Evolutionary conservation across 2,888 invertebrate genomes (phyloP), one percentile per base, ranked within the genome.

Genomic region (Eilema depressum): DNA sequence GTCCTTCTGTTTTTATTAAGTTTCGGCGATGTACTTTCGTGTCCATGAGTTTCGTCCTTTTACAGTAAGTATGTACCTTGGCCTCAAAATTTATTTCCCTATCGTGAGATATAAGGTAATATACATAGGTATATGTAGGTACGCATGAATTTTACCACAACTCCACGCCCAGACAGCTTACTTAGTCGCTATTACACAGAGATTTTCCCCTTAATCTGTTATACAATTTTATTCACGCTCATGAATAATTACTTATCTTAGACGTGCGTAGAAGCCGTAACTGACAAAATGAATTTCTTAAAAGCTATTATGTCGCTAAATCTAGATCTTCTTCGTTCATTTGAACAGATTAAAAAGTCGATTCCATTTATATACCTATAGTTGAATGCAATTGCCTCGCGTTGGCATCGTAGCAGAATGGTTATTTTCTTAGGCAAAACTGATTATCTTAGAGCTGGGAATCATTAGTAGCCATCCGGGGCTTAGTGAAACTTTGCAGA

Each of bases 391-490:
- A 83, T 85, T 78, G 79, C 78, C 57, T 79, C 75, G 75, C 78
- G 56, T 79, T 73, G 75, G 81, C 77, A 56, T 79, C 74, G 76
- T 81, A 83, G 83, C 81, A 74, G 80, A 70, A 69, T 67, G 81
- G 83, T 83, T 86, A 87, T 87, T 84, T 86, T 86, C n/a, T 86
- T 82, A 85, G 85, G 75, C 82, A 75, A 85, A 85, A 78, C 75
- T 82, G 86, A 88, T 88, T 87, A 86, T 85, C 85, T 80, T 77
- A 80, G 83, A 85, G 87, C 85, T 80, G 84, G 82, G 76, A 84
- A 88, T 90, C 89, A 91, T 91, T 90, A 89, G 86, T 85, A 81
- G 79, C 84, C 82, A 81, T 82, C 85, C 82, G 82, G 79, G 77
- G 83, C 76, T 82, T 78, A 77, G 80, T 80, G 78, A 75, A 66